A percentile compares a stretch with the other conserved stretches of the same genome.
Evolutionary conservation across 2,113 vertebrate genomes (phyloP).

Genomic region (Telmatochromis brachygnathus): DNA sequence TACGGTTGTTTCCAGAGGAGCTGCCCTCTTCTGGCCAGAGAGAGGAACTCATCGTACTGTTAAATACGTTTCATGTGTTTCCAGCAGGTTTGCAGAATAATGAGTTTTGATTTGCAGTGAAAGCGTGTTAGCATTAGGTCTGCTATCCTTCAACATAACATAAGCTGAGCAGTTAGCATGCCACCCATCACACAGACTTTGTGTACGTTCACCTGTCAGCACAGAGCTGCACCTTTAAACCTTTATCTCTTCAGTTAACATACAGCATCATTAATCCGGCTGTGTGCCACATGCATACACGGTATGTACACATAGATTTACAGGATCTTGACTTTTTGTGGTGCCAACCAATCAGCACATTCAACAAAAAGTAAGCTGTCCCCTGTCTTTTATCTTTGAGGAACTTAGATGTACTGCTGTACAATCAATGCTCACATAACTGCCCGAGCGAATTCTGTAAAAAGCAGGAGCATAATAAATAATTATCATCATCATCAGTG

Average conservation of each 20-base stretch:
- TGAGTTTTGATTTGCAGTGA: background rate
- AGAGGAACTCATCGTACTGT: accelerated
- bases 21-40: background rate
- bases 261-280: background rate
- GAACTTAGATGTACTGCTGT: background rate
- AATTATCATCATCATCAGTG: background rate
- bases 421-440: background rate
- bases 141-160: background rate
- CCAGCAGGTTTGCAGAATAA: background rate
- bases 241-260: background rate
- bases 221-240: background rate
- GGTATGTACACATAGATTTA: accelerated
- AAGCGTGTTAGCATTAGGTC: background rate
- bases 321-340: background rate
- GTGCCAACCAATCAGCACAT: background rate
- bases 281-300: background rate
- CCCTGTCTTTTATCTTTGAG: background rate
- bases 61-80: background rate
- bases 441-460: accelerated
- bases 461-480: background rate
- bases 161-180: background rate
- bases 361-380: accelerated
- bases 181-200: background rate
- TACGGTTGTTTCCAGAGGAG: background rate
- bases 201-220: background rate